phyloP scores from a whole-genome alignment of 2,888 invertebrate genomes.

The Hypena proboscidalis region DNA sequence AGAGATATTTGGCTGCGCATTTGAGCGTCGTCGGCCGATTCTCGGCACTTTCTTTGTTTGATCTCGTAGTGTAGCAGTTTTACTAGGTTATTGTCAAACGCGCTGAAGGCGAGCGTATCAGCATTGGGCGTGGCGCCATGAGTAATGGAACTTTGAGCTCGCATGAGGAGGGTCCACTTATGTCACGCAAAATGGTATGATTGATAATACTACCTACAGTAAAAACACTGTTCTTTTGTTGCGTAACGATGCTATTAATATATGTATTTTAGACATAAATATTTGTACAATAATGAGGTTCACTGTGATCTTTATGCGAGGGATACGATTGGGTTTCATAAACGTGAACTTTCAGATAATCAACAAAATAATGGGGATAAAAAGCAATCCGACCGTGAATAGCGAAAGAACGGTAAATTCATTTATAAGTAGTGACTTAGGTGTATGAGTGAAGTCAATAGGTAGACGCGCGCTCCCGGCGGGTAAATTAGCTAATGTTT shows the following conservation, averaged over 20 bases:
- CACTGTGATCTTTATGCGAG: constrained; percentile 13
- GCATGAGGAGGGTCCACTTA: constrained; percentile 83
- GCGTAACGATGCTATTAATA: constrained; percentile 52
- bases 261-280: constrained; percentile 44
- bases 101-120: constrained; percentile 69
- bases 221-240: constrained; percentile 75
- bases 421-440: constrained; percentile 4
- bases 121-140: constrained; percentile 76
- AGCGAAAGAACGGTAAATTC: neutral
- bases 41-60: constrained; percentile 34
- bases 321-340: constrained; percentile 14
- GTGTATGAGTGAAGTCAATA: constrained; percentile 26
- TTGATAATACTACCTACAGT: constrained; percentile 76
- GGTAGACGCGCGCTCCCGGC: constrained; percentile 41
- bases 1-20: constrained; percentile 23
- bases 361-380: constrained; percentile 11
- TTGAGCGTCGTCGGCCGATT: constrained; percentile 18
- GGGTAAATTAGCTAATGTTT: constrained; percentile 68
- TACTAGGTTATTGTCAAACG: constrained; percentile 55
- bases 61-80: constrained; percentile 30
- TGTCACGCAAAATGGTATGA: constrained; percentile 80
- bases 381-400: neutral
- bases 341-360: constrained; percentile 14
- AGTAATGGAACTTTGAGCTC: constrained; percentile 82
- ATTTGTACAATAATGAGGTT: constrained; percentile 23